Evolutionary conservation across 2,797 vertebrate genomes (phyloP).

Genomic region (Nothura maculosa): DNA sequence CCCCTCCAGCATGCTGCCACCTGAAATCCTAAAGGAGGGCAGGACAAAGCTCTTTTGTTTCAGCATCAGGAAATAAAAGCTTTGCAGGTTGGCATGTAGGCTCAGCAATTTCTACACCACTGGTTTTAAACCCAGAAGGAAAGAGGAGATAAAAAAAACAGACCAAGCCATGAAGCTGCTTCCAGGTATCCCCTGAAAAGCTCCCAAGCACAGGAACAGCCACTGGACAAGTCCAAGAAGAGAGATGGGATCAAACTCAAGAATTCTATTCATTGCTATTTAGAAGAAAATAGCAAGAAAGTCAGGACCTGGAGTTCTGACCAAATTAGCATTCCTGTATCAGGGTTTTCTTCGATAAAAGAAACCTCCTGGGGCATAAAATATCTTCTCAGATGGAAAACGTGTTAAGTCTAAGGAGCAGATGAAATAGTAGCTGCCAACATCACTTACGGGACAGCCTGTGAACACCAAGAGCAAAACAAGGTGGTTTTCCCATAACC

Average conservation of each 20-base stretch:
- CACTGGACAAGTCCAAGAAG: slow-evolving; percentile 9
- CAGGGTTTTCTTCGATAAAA: not conserved
- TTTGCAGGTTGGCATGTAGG: slow-evolving; percentile 6
- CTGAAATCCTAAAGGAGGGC: slow-evolving; percentile 45
- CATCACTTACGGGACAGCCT: not conserved
- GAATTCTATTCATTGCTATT: not conserved
- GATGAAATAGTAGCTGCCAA: not conserved
- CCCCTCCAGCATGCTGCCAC: slow-evolving; percentile 44
- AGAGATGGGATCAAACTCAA: not conserved
- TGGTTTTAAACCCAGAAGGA: not conserved
- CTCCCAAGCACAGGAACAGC: slow-evolving; percentile 1
- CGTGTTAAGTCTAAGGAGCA: not conserved
- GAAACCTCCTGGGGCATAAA: not conserved
- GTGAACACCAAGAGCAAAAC: not conserved
- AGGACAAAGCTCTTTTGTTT: slow-evolving; percentile 76
- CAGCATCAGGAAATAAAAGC: slow-evolving; percentile 44
- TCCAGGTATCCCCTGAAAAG: slow-evolving; percentile 24
- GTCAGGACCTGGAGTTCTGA: not conserved
- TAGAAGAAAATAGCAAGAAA: not conserved
- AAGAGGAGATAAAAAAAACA: not conserved
- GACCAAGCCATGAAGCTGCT: slow-evolving; percentile 28
- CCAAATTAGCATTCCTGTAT: not conserved
- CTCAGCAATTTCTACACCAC: not conserved
- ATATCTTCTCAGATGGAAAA: not conserved
- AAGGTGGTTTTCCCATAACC: not conserved